phyloP scores from a whole-genome alignment of 2,797 vertebrate genomes.

The Cirrhinus molitorella region DNA sequence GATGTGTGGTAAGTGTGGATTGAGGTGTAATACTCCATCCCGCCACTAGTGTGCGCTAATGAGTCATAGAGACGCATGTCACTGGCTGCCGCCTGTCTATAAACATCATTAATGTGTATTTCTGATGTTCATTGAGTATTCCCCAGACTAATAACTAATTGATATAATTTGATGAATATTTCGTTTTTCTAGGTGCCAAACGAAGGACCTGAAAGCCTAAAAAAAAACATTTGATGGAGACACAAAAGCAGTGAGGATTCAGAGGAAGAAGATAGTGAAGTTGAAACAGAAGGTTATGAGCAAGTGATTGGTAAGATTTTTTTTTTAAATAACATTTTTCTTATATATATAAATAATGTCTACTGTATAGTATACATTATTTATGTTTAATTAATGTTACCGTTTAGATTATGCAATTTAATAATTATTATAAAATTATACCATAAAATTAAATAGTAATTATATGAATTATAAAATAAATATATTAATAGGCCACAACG shows the following conservation, averaged over 20 bases:
- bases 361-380: too few species aligned
- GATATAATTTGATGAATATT: constrained; percentile 34
- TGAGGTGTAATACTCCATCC: constrained; percentile 33
- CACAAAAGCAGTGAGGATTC: constrained; percentile 70
- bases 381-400: too few species aligned
- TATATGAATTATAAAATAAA: neutral
- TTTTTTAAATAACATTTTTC: neutral
- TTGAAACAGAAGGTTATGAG: constrained; percentile 75
- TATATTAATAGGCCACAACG: neutral
- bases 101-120: neutral
- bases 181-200: constrained; percentile 81
- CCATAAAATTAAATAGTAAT: neutral
- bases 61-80: neutral
- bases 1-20: neutral
- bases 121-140: neutral
- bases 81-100: too few species aligned
- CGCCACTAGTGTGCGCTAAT: constrained; percentile 38
- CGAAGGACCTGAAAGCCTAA: constrained; percentile 75
- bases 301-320: constrained; percentile 71
- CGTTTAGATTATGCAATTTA: neutral
- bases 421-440: neutral
- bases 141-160: constrained; percentile 4
- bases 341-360: too few species aligned
- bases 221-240: constrained; percentile 75
- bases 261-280: constrained; percentile 77